Evolutionary conservation across 1,140 invertebrate genomes (phyloP), one percentile per base, ranked within the genome.

Genomic region (Calliphora vicina): DNA sequence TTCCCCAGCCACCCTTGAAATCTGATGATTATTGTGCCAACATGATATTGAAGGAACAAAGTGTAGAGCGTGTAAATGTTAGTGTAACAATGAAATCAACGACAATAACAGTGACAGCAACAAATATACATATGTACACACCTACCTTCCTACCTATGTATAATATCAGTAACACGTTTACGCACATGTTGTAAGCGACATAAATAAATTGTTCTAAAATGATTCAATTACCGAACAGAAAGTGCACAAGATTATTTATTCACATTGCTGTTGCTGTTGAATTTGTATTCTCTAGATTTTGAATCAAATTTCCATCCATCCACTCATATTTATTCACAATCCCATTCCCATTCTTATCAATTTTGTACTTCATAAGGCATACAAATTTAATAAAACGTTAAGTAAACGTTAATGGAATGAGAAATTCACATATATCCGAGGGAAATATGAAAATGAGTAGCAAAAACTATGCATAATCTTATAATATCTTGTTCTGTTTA

Each of bases 201-300:
- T 42, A 76, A 76, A 67, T 57, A 81, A 81, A 81, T 81, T 26
- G 57, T 57, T 81, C 43, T 50, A 67, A 81, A 81, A 81, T 81
- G 57, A 50, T 81, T 81, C 43, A 81, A 81, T 81, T 81, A 76
- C 72, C 27, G 73, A 26, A 76, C 42, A 76, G 73, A 35, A 76
- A 35, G n/a, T 43, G 42, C 13, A 76, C 73, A 29, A 67, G 61
- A 67, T 67, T 43, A 76, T 43, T 35, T 50, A 13, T 50, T 17
- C 45, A 74, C 20, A 35, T 74, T 27, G 29, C 10, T 26, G 72
- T 74, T 15, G 72, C 1, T 23, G 20, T n/a, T 57, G 8, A 57
- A 17, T n/a, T 15, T 15, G 0, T 35, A 35, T 35, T 35, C 35
- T 8, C 35, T 35, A 35, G 35, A 35, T 57, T 6, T 20, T 8